Conservation (phyloP, 2,888 invertebrate genomes). For the Theodoxus fluviatilis region DNA sequence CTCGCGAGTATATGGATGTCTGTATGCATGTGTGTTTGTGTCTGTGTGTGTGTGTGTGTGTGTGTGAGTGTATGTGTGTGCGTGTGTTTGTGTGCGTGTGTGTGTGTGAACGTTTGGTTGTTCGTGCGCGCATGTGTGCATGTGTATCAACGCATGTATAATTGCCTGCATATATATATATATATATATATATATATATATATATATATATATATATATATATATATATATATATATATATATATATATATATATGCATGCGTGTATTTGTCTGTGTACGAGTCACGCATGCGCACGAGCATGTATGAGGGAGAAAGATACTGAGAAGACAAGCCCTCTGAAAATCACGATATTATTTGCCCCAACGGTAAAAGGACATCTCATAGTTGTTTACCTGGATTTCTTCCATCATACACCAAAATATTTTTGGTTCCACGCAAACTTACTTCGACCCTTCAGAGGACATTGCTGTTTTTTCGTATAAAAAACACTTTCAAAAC, state of each 20-base stretch:
- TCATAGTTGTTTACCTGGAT: no score
- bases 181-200: neutral
- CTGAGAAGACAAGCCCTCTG: no score
- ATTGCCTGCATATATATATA: neutral
- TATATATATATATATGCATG: neutral
- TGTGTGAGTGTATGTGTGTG: slow-evolving; percentile 4
- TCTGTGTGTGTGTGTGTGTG: slow-evolving; percentile 15
- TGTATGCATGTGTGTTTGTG: slow-evolving; percentile 70
- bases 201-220: neutral
- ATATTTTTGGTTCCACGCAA: no score
- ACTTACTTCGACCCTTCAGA: no score
- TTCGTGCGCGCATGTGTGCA: neutral
- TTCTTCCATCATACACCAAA: no score
- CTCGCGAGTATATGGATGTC: no score
- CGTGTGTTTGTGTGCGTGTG: slow-evolving; percentile 5
- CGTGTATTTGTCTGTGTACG: neutral
- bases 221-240: neutral
- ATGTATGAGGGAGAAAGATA: no score
- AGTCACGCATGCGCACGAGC: no score
- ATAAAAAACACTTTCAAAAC: no score
- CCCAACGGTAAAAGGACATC: no score
- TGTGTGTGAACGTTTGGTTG: slow-evolving; percentile 22
- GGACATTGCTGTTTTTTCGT: no score
- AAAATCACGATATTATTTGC: no score
- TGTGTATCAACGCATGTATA: neutral